A percentile compares a stretch with the other conserved stretches of the same genome.
phyloP scores from a whole-genome alignment of 1,140 invertebrate genomes.

The Zeugodacus cucurbitae region DNA sequence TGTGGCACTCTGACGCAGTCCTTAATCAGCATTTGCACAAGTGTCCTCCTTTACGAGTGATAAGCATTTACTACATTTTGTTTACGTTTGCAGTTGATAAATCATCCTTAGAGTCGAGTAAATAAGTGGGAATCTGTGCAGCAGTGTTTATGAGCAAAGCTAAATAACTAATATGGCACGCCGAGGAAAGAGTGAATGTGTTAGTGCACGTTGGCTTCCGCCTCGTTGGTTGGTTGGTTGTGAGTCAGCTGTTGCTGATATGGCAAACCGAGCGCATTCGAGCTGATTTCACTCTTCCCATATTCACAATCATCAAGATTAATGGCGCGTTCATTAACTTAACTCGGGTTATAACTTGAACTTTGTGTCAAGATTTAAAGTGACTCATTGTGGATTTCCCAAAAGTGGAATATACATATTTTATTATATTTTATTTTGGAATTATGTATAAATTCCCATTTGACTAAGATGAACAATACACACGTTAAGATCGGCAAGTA shows the following conservation, averaged over 20 bases:
- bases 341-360: neutral
- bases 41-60: neutral
- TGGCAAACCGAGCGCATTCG: neutral
- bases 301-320: neutral
- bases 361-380: neutral
- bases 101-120: neutral
- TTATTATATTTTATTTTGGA: too few relatives aligned
- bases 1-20: too few relatives aligned
- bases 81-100: slow-evolving; percentile 1
- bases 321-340: neutral
- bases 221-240: neutral
- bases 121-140: neutral
- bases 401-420: too few relatives aligned
- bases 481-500: too few relatives aligned
- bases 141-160: neutral
- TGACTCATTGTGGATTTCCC: too few relatives aligned
- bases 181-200: too few relatives aligned
- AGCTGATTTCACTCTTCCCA: neutral
- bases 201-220: neutral
- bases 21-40: neutral
- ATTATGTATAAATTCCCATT: too few relatives aligned
- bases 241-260: neutral
- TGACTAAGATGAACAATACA: too few relatives aligned
- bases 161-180: too few relatives aligned
- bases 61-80: slow-evolving; percentile 6